Percentiles rank a stretch among this genome's conserved stretches.
phyloP scores from a whole-genome alignment of 1,140 invertebrate species.

The Anthonomus grandis region DNA sequence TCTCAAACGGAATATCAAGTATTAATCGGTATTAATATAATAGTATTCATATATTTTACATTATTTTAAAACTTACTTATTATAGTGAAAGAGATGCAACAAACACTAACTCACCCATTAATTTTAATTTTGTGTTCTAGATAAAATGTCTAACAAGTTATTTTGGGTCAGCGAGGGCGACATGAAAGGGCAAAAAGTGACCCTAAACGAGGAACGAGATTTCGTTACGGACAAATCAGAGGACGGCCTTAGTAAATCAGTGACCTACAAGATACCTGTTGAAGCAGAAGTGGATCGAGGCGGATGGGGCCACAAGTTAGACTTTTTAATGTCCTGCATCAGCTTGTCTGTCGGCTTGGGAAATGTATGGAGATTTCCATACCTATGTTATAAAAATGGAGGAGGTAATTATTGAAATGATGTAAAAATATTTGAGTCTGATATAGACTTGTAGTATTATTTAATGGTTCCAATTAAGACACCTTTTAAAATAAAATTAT shows the following conservation, averaged over 20 bases:
- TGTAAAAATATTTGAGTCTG: background rate
- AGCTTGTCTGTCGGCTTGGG: slow-evolving; percentile 73
- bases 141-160: slow-evolving; percentile 40
- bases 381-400: slow-evolving; percentile 78
- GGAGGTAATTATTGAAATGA: too few species aligned
- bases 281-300: slow-evolving; percentile 36
- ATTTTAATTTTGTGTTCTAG: too few species aligned
- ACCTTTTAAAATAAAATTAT: too few species aligned
- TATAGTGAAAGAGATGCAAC: background rate
- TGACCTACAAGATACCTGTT: slow-evolving; percentile 27
- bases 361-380: slow-evolving; percentile 86
- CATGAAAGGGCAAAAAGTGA: slow-evolving; percentile 14
- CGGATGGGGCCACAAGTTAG: slow-evolving; percentile 46
- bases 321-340: slow-evolving; percentile 63
- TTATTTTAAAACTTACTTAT: too few species aligned
- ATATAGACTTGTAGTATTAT: too few species aligned
- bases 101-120: background rate
- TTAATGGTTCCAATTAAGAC: too few species aligned
- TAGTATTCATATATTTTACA: too few species aligned
- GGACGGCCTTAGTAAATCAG: slow-evolving; percentile 13
- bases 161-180: slow-evolving; percentile 26
- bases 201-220: background rate
- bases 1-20: too few species aligned
- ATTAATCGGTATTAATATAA: too few species aligned
- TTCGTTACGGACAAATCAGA: background rate